A percentile compares a stretch with the other conserved stretches of the same genome.
Evolutionary conservation across 1,140 invertebrate genomes (phyloP).

Genomic region (Littorina saxatilis): DNA sequence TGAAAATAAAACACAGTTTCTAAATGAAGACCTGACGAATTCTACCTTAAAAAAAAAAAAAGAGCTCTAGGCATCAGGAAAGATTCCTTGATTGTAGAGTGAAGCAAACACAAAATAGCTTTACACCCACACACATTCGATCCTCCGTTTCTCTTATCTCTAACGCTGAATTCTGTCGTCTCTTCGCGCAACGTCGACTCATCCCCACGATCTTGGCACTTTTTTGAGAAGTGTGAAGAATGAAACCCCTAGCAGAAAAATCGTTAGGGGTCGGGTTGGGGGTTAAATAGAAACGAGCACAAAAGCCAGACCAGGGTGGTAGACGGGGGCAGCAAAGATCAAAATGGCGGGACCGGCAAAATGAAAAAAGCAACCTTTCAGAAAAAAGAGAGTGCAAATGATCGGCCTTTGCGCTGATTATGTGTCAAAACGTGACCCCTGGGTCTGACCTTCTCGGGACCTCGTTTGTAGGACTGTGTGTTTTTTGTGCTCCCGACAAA

Average conservation of each 20-base stretch:
- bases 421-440: slow-evolving; percentile 10
- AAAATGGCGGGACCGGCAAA: neutral
- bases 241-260: neutral
- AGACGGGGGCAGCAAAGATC: neutral
- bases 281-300: slow-evolving; percentile 10
- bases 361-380: slow-evolving; percentile 11
- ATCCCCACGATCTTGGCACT: too few relatives aligned
- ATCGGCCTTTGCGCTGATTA: slow-evolving; percentile 7
- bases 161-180: too few relatives aligned
- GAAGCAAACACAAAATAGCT: too few relatives aligned
- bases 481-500: neutral
- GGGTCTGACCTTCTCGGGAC: neutral
- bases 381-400: neutral
- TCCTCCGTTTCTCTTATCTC: too few relatives aligned
- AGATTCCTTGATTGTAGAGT: too few relatives aligned
- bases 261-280: neutral
- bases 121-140: too few relatives aligned
- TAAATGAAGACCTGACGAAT: too few relatives aligned
- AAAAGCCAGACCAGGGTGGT: neutral
- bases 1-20: too few relatives aligned
- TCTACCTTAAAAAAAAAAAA: too few relatives aligned
- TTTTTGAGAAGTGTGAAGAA: neutral
- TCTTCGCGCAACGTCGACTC: too few relatives aligned
- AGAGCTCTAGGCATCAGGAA: too few relatives aligned
- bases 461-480: slow-evolving; percentile 5